Percentiles rank a stretch among this genome's conserved stretches.
These are phyloP conservation scores for Aspidiotus destructor DNA, from an alignment of 2,888 invertebrate genomes.

Conservation along the genomic window DNA sequence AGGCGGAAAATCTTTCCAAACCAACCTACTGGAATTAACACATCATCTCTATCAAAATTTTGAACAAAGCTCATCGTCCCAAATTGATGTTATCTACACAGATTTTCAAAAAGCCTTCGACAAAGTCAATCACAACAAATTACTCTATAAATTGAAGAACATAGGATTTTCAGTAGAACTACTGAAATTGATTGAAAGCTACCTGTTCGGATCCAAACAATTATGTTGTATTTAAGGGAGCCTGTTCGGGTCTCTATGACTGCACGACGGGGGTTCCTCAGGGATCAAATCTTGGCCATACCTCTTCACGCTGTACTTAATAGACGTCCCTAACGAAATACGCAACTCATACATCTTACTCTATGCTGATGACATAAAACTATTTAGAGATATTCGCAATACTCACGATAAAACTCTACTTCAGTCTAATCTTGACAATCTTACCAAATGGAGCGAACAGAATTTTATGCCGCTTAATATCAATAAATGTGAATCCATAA, in stretches of 20 bases:
- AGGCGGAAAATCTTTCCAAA: background rate
- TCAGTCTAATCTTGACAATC: background rate
- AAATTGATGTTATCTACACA: no score
- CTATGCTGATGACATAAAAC: no score
- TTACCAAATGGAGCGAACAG: background rate
- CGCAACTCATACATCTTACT: no score
- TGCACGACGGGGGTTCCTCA: background rate
- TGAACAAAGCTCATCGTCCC: background rate
- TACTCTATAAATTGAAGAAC: no score
- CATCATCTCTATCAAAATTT: background rate
- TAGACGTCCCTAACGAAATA: no score
- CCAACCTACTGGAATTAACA: background rate
- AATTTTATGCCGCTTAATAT: background rate
- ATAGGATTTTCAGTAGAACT: background rate
- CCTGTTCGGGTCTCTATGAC: no score
- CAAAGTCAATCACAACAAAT: no score
- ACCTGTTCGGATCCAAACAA: background rate
- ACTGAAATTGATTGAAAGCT: background rate
- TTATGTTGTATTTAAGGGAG: background rate
- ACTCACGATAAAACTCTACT: background rate
- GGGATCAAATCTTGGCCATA: background rate
- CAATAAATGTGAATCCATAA: no score
- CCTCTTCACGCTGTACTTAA: no score
- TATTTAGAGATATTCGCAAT: background rate
- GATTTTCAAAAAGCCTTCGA: no score